A percentile compares a stretch with the other conserved stretches of the same genome.
Conservation (phyloP, 2,888 invertebrate genomes). For the Encarsia formosa region DNA sequence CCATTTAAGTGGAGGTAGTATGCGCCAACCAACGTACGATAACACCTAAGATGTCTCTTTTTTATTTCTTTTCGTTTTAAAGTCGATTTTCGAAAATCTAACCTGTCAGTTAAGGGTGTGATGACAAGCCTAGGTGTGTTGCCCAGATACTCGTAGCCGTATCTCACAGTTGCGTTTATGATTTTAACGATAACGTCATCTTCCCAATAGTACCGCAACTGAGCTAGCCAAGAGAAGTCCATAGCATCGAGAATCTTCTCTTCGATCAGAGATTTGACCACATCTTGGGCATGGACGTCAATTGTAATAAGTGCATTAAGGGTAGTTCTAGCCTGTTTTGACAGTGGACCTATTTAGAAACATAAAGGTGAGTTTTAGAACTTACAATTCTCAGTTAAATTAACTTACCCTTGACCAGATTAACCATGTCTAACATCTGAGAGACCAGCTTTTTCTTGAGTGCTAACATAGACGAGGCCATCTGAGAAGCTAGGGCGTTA, state of each 20-base stretch:
- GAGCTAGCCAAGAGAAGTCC: slow-evolving; percentile 83
- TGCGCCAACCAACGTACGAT: slow-evolving; percentile 78
- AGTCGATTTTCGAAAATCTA: background rate
- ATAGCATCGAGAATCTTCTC: slow-evolving; percentile 65
- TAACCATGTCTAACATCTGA: slow-evolving; percentile 72
- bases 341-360: slow-evolving; percentile 58
- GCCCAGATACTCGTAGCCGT: slow-evolving; percentile 82
- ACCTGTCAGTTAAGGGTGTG: slow-evolving; percentile 70
- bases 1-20: slow-evolving; percentile 80
- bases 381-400: background rate
- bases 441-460: slow-evolving; percentile 57
- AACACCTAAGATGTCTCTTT: slow-evolving; percentile 54
- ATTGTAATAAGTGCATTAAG: slow-evolving; percentile 79
- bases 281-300: slow-evolving; percentile 82
- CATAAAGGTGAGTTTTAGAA: background rate
- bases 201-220: slow-evolving; percentile 76
- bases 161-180: slow-evolving; percentile 74
- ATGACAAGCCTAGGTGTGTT: slow-evolving; percentile 74
- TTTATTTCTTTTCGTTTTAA: background rate
- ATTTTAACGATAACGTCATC: slow-evolving; percentile 67
- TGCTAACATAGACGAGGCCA: slow-evolving; percentile 55
- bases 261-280: slow-evolving; percentile 63
- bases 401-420: slow-evolving; percentile 58
- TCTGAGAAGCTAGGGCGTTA: slow-evolving; percentile 60
- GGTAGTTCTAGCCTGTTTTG: slow-evolving; percentile 69